A percentile compares a stretch with the other conserved stretches of the same genome.
phyloP scores from a whole-genome alignment of 2,888 invertebrate genomes.

The Stenodera caucasica region DNA sequence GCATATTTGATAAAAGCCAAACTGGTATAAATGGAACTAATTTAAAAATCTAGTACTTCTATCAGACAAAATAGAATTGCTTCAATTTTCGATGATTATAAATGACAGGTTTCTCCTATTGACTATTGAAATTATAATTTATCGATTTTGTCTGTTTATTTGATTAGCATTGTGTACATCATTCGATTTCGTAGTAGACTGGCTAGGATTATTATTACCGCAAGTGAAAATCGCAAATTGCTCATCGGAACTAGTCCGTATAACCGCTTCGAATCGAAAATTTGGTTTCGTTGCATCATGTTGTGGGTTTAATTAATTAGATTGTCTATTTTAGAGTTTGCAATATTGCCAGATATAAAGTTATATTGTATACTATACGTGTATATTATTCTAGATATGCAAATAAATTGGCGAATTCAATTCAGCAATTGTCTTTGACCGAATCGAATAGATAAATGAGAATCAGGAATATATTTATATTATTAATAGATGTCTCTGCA shows the following conservation, averaged over 20 bases:
- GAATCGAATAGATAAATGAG: background rate
- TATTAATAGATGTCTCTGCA: no score
- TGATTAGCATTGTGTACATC: slow-evolving; percentile 2
- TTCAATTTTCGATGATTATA: slow-evolving; percentile 32
- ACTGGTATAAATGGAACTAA: slow-evolving; percentile 35
- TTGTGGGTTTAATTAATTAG: slow-evolving; percentile 10
- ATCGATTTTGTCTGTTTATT: background rate
- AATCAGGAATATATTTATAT: no score
- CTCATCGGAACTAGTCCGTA: background rate
- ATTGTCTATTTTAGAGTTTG: slow-evolving; percentile 9
- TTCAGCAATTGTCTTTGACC: background rate
- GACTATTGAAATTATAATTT: slow-evolving; percentile 15
- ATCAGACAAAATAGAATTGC: slow-evolving; percentile 23
- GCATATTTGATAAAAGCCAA: slow-evolving; percentile 34
- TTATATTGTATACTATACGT: slow-evolving; percentile 9
- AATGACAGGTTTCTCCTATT: slow-evolving; percentile 16
- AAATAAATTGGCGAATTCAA: background rate
- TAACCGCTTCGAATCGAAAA: slow-evolving; percentile 11
- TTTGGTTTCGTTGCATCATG: slow-evolving; percentile 8
- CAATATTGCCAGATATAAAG: background rate
- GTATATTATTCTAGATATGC: background rate
- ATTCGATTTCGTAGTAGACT: background rate
- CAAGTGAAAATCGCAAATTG: slow-evolving; percentile 2
- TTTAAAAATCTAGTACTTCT: slow-evolving; percentile 36
- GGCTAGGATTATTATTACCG: no score